Conservation (phyloP, 1,140 invertebrate genomes). For the Leucophenga varia region DNA sequence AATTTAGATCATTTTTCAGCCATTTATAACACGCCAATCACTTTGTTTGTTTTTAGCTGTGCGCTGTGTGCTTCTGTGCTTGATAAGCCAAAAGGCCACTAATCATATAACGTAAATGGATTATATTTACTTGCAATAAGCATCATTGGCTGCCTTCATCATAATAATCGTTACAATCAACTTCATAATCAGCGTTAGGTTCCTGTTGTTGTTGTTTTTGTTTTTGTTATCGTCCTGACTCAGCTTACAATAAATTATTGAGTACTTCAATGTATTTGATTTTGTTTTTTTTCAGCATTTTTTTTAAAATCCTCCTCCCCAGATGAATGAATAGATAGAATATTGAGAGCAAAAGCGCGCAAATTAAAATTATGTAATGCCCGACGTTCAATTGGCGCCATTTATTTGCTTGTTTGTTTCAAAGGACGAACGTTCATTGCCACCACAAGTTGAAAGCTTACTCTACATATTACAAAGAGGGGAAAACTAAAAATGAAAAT, state of each 20-base stretch:
- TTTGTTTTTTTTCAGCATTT: too few species aligned
- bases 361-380: background rate
- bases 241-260: constrained; percentile 43
- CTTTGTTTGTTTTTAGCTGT: too few species aligned
- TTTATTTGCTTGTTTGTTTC: constrained; percentile 55
- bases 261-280: background rate
- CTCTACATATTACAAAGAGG: too few species aligned
- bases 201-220: too few species aligned
- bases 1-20: too few species aligned
- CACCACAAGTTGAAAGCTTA: constrained; percentile 48
- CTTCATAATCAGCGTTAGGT: too few species aligned
- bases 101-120: constrained; percentile 49
- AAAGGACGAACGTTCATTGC: constrained; percentile 54
- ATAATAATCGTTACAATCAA: constrained; percentile 48
- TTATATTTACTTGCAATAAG: constrained; percentile 52
- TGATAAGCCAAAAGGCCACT: constrained; percentile 24
- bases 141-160: too few species aligned
- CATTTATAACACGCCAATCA: too few species aligned
- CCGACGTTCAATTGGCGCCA: constrained; percentile 42
- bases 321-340: constrained; percentile 8
- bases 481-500: constrained; percentile 21
- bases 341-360: background rate
- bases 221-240: too few species aligned
- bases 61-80: constrained; percentile 16
- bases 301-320: too few species aligned